Percentiles rank a stretch among this genome's conserved stretches.
These are phyloP conservation scores for Frankliniella intonsa DNA, from an alignment of 2,888 invertebrate species.

Conservation along the genomic window DNA sequence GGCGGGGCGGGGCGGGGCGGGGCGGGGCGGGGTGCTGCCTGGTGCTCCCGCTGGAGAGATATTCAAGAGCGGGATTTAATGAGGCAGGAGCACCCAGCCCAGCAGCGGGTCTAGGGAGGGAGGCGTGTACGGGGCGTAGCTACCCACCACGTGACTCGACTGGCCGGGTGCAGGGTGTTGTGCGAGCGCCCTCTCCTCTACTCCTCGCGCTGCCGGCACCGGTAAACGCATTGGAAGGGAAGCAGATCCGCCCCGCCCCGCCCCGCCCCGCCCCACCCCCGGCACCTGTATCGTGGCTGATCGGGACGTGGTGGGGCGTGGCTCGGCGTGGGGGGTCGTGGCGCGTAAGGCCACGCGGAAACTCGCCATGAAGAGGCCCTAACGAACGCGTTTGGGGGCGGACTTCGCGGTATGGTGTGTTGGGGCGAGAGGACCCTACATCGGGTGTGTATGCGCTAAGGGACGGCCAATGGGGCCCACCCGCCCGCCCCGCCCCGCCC, in stretches of 20 bases:
- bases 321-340: too few species aligned
- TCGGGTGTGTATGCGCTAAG: background rate
- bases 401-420: background rate
- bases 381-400: slow-evolving; percentile 23
- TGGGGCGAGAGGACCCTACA: background rate
- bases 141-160: background rate
- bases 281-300: background rate
- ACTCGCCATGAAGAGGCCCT: background rate
- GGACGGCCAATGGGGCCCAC: background rate
- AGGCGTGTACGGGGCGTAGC: background rate
- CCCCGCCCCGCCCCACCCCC: background rate
- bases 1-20: background rate
- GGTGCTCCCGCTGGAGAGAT: too few species aligned
- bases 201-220: too few species aligned
- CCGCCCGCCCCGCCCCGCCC: background rate
- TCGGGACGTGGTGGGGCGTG: background rate
- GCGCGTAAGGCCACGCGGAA: background rate
- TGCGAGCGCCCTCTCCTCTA: too few species aligned
- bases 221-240: too few species aligned
- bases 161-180: background rate
- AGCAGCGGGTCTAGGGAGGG: background rate
- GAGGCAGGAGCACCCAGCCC: background rate
- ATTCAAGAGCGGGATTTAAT: background rate
- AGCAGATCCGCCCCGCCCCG: background rate
- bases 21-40: background rate